Conservation (phyloP, 1,140 invertebrate species). For the Bombus turneri region DNA sequence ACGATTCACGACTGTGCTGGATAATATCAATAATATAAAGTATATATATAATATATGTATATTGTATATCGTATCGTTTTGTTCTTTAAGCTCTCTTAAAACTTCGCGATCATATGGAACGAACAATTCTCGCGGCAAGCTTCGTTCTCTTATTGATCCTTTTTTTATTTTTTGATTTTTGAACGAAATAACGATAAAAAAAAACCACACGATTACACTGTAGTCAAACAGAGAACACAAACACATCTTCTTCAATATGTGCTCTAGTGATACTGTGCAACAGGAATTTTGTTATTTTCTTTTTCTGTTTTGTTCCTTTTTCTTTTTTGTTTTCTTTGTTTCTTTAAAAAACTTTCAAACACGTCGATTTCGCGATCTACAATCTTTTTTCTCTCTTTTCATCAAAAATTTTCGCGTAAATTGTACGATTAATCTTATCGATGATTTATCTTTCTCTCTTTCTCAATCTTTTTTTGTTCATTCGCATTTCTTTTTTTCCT, state of each 20-base stretch:
- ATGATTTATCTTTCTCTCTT: background rate
- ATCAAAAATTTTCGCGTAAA: background rate
- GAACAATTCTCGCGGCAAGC: slow-evolving; percentile 45
- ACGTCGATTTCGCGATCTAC: slow-evolving; percentile 18
- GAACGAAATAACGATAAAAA: slow-evolving; percentile 48
- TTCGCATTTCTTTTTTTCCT: no score
- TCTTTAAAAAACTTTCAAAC: slow-evolving; percentile 8
- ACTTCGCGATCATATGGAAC: slow-evolving; percentile 26
- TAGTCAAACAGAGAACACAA: slow-evolving; percentile 68
- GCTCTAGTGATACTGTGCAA: slow-evolving; percentile 70
- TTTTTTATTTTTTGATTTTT: slow-evolving; percentile 47
- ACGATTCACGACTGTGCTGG: slow-evolving; percentile 67
- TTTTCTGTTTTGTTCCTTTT: background rate
- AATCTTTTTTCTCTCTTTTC: no score
- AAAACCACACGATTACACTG: slow-evolving; percentile 53
- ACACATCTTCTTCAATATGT: slow-evolving; percentile 70
- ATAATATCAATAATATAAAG: slow-evolving; percentile 63
- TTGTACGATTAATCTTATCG: slow-evolving; percentile 10
- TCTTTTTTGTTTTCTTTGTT: background rate
- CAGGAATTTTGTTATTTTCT: slow-evolving; percentile 63
- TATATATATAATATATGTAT: slow-evolving; percentile 47
- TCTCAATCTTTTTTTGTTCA: background rate
- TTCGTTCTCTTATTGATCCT: background rate
- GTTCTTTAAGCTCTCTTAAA: slow-evolving; percentile 57
- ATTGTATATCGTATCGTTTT: slow-evolving; percentile 49